Base-by-base conservation (phyloP, 1,140 invertebrate species). In the Polypedilum vanderplanki region DNA sequence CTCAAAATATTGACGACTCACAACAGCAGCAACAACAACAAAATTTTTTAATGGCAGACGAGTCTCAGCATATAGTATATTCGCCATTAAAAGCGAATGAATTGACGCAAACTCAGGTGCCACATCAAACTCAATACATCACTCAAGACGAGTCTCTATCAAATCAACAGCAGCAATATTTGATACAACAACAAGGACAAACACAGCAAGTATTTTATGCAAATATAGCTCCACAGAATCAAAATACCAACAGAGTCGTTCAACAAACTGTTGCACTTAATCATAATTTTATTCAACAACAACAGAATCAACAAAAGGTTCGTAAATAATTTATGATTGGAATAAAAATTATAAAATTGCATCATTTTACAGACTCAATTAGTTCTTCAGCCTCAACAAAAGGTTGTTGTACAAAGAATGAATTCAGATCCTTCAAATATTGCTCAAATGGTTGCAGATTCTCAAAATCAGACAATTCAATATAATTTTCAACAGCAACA, bases 1-100 rank as follows among this genome's bases (percentile, higher is more conserved):
- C 76, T 18, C 77, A 77, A 67, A 76, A 76, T 24, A 80, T 64
- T 78, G 79, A 18, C 79, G 80, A 40, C 78, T 75, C 78, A 33
- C 77, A 78, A 5, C 80, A 79, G 74, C 75, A 78, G 10, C 80
- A 79, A 74, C 75, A 78, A 15, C 76, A 77, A 8, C 17, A 22
- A 20, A 18, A 70, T 20, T 22, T 70, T 70, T 8, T 70, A 20
- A 70, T 70, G 65, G 65, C 17, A 70, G 65, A 70, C 65, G 20
- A 70, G 65, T 17, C 17, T 1, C 64, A 67, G 17, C 65, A 70
- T 8, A 70, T 70, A n/a, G 10, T 70, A 18, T 70, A 70, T 70
- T 70, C 65, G 17, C 20, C 64, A 20, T 7, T 20, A 7, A 67
- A 70, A 20, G 20, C 33, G 10, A 40, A 40, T 24, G 20, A 73